Evolutionary conservation across 2,113 vertebrate genomes (phyloP).

Genomic region (sheep (Ovis aries)): DNA sequence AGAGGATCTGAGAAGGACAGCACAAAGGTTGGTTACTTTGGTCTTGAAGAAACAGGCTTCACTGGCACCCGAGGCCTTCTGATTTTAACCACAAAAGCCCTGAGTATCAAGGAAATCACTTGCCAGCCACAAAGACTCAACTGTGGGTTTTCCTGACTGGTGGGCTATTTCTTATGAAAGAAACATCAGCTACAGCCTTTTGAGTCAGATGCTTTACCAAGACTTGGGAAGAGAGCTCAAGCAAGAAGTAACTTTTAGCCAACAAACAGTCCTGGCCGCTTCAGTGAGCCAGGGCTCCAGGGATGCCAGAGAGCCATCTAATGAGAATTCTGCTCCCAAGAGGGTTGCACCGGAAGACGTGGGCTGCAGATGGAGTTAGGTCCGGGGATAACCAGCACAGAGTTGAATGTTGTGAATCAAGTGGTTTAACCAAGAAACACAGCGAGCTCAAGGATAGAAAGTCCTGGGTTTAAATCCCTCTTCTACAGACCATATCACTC

Average conservation of each 20-base stretch:
- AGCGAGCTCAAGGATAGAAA: neutral
- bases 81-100: neutral
- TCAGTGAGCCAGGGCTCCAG: neutral
- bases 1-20: neutral
- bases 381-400: accelerated
- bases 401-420: neutral
- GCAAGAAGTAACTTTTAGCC: neutral
- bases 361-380: neutral
- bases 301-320: neutral
- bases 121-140: neutral
- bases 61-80: neutral
- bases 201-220: neutral
- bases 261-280: neutral
- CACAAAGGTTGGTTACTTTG: neutral
- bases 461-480: neutral
- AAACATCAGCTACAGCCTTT: neutral
- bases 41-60: neutral
- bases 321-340: neutral
- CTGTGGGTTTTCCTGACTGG: neutral
- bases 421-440: neutral
- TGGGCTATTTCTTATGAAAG: neutral
- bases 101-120: neutral
- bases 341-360: accelerated
- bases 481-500: neutral
- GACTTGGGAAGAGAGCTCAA: neutral